phyloP scores from a whole-genome alignment of 2,888 invertebrate genomes.

The Eupithecia abbreviata region DNA sequence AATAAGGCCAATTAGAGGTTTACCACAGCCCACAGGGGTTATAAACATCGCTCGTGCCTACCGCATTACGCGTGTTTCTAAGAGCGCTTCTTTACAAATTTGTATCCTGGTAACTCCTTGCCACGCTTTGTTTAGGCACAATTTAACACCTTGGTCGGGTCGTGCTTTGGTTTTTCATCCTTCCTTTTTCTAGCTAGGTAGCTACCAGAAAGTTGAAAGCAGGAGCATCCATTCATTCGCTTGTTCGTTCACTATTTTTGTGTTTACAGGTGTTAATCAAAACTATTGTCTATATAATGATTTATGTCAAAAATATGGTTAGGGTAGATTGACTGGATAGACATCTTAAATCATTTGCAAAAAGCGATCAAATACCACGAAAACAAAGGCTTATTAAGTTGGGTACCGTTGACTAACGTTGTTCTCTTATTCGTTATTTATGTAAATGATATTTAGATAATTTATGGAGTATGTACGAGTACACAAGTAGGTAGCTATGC shows the following conservation, averaged over 20 bases:
- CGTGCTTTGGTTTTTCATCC: not conserved
- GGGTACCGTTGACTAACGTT: not conserved
- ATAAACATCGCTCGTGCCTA: conserved; percentile 58
- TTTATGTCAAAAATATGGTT: not conserved
- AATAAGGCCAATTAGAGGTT: conserved; percentile 72
- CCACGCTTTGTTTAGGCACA: conserved; percentile 8
- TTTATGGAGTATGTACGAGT: no score
- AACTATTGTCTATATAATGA: not conserved
- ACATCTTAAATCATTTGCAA: not conserved
- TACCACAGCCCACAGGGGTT: conserved; percentile 50
- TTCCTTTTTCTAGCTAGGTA: not conserved
- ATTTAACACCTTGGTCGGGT: conserved; percentile 9
- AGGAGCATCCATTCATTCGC: not conserved
- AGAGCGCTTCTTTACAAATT: conserved; percentile 46
- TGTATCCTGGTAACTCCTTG: conserved; percentile 26
- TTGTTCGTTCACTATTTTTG: not conserved
- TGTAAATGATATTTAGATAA: not conserved
- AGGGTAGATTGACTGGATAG: not conserved
- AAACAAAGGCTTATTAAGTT: not conserved
- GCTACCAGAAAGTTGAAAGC: not conserved
- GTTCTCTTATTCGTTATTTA: not conserved
- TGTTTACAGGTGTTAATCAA: not conserved
- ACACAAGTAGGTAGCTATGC: not conserved
- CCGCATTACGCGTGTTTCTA: conserved; percentile 64
- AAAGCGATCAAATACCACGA: not conserved